Conservation (phyloP, 2,113 vertebrate genomes). For the Hippocampus comes region DNA sequence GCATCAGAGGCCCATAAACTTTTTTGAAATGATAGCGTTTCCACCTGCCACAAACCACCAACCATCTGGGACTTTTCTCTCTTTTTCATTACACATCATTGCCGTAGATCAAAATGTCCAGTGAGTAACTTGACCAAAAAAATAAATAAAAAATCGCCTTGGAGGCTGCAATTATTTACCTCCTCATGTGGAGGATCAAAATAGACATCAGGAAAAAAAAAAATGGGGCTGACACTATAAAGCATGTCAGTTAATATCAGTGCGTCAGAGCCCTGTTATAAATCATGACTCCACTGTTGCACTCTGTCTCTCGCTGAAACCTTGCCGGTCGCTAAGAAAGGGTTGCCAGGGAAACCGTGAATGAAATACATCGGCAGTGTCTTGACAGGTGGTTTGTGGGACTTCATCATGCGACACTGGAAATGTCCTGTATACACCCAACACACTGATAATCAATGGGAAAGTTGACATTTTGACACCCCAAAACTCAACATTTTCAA, state of each 20-base stretch:
- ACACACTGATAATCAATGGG: not conserved
- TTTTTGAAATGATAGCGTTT: slow-evolving; percentile 7
- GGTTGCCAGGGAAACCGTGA: slow-evolving; percentile 76
- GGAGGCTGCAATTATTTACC: slow-evolving; percentile 70
- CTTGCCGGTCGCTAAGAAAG: slow-evolving; percentile 53
- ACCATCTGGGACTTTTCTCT: slow-evolving; percentile 9
- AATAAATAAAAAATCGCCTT: slow-evolving; percentile 55
- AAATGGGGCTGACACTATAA: slow-evolving; percentile 45
- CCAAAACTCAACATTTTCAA: not conserved
- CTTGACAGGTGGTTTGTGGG: slow-evolving; percentile 57
- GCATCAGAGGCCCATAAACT: not conserved
- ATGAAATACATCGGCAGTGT: slow-evolving; percentile 63
- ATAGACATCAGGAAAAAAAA: slow-evolving; percentile 45
- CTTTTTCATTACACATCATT: slow-evolving; percentile 40
- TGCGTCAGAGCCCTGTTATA: slow-evolving; percentile 63
- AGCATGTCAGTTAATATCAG: slow-evolving; percentile 65
- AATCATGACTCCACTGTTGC: slow-evolving; percentile 64
- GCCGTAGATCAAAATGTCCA: slow-evolving; percentile 55
- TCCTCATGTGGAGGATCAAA: slow-evolving; percentile 62
- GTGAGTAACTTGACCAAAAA: slow-evolving; percentile 43
- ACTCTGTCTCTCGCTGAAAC: slow-evolving; percentile 63
- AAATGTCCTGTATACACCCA: slow-evolving; percentile 9
- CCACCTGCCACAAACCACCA: slow-evolving; percentile 17
- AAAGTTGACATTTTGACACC: not conserved
- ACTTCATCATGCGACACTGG: slow-evolving; percentile 31